Evolutionary conservation across 2,113 vertebrate genomes (phyloP).

Genomic region (Nesoenas mayeri): DNA sequence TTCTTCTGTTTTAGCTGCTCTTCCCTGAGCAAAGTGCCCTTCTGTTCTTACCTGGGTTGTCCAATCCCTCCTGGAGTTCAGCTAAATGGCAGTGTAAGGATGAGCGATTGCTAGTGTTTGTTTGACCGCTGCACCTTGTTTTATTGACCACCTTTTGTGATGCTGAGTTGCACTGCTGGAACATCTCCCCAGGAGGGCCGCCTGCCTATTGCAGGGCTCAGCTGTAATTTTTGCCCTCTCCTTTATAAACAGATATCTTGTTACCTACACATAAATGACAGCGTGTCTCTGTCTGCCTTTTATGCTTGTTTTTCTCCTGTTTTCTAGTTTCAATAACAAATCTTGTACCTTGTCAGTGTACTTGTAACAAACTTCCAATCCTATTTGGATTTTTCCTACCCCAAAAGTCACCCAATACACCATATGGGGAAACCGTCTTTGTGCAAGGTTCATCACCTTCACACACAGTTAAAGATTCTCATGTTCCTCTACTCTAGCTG

Average conservation of each 20-base stretch:
- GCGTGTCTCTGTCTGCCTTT: neutral
- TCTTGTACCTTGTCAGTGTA: neutral
- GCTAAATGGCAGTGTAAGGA: neutral
- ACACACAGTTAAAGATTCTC: neutral
- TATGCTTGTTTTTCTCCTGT: neutral
- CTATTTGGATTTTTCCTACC: neutral
- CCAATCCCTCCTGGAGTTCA: neutral
- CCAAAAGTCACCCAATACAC: accelerated
- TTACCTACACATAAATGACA: neutral
- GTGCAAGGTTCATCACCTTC: neutral
- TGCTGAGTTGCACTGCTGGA: neutral
- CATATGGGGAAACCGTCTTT: neutral
- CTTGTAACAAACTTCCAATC: neutral
- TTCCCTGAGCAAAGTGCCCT: neutral
- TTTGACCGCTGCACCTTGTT: neutral
- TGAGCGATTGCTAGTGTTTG: neutral
- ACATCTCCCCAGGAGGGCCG: neutral
- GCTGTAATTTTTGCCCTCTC: neutral
- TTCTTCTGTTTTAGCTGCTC: neutral
- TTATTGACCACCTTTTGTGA: neutral
- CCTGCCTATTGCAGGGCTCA: neutral
- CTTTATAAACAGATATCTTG: neutral
- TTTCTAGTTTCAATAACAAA: neutral
- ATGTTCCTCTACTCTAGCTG: neutral
- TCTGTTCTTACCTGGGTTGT: neutral